A percentile compares a stretch with the other conserved stretches of the same genome.
These are phyloP conservation scores for Bombylius discolor DNA, from an alignment of 2,888 invertebrate species.

Conservation along the genomic window DNA sequence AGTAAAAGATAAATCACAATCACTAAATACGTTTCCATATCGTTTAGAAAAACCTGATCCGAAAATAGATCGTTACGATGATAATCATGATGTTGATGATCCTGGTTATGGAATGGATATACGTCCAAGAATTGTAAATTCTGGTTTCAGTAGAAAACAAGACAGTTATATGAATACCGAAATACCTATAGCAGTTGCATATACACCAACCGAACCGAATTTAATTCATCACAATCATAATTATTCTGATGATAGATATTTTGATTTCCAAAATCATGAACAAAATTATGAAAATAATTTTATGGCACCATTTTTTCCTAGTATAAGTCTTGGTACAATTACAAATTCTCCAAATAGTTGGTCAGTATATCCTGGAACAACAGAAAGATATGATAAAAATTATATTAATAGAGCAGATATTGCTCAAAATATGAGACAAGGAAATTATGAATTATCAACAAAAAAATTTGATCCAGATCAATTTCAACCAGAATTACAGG, in stretches of 20 bases:
- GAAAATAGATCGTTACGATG: slow-evolving; percentile 25
- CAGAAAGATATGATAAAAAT: slow-evolving; percentile 24
- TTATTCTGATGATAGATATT: slow-evolving; percentile 23
- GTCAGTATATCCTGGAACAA: slow-evolving; percentile 41
- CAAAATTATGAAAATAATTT: slow-evolving; percentile 41
- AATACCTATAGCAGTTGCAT: slow-evolving; percentile 51
- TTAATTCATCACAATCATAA: slow-evolving; percentile 15
- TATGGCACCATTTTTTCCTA: slow-evolving; percentile 57
- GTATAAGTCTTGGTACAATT: slow-evolving; percentile 43
- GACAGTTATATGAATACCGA: slow-evolving; percentile 32
- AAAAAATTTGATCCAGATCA: slow-evolving; percentile 49
- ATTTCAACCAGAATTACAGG: slow-evolving; percentile 54
- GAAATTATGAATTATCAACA: slow-evolving; percentile 23
- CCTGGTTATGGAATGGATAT: slow-evolving; percentile 30
- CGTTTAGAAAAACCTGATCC: slow-evolving; percentile 47
- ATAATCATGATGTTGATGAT: slow-evolving; percentile 29
- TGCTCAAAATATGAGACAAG: slow-evolving; percentile 11
- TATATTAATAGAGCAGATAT: slow-evolving; percentile 32
- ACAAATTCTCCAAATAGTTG: slow-evolving; percentile 45
- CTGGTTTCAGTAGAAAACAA: slow-evolving; percentile 16
- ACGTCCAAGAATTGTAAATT: slow-evolving; percentile 36
- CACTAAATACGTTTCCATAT: slow-evolving; percentile 44
- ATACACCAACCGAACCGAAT: slow-evolving; percentile 44
- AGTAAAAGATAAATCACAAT: slow-evolving; percentile 29
- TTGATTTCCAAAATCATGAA: slow-evolving; percentile 37